Conservation (phyloP, 1,140 invertebrate species). For the Meloidogyne chitwoodi region DNA sequence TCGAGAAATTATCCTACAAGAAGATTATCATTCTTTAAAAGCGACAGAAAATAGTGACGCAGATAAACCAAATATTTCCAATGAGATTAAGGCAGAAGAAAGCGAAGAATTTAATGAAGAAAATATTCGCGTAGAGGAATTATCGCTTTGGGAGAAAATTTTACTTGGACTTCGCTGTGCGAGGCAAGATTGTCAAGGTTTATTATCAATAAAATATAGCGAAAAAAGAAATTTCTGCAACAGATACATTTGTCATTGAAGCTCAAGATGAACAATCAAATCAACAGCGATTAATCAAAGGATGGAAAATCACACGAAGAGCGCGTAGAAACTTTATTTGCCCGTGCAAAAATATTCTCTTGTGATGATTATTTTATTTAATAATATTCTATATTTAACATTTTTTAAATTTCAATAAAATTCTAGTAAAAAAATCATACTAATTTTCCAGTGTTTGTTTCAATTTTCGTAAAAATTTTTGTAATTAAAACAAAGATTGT, state of each 20-base stretch:
- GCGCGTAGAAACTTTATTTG: not conserved
- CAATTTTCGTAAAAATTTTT: not conserved
- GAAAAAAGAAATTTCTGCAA: not conserved
- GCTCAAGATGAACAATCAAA: not conserved
- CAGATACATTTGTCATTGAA: conserved; percentile 1
- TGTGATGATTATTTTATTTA: not conserved
- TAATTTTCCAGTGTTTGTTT: not conserved
- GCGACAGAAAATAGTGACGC: not conserved
- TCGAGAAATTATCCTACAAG: not conserved
- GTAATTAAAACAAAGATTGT: not conserved
- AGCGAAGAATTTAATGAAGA: not conserved
- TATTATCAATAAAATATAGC: not conserved
- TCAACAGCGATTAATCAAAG: conserved; percentile 8
- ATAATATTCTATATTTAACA: not conserved
- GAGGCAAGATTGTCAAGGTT: conserved; percentile 12
- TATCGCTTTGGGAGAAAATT: conserved; percentile 15
- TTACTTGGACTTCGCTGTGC: conserved; percentile 14
- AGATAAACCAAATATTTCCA: not conserved
- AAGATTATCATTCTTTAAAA: not conserved
- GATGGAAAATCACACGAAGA: conserved; percentile 20
- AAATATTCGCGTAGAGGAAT: not conserved
- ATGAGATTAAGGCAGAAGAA: not conserved
- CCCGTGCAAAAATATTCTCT: not conserved
- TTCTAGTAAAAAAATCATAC: not conserved
- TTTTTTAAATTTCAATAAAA: not conserved